Percentiles rank a stretch among this genome's conserved stretches.
Evolutionary conservation across 2,797 vertebrate species (phyloP).

Genomic region (Cheirogaleus major): DNA sequence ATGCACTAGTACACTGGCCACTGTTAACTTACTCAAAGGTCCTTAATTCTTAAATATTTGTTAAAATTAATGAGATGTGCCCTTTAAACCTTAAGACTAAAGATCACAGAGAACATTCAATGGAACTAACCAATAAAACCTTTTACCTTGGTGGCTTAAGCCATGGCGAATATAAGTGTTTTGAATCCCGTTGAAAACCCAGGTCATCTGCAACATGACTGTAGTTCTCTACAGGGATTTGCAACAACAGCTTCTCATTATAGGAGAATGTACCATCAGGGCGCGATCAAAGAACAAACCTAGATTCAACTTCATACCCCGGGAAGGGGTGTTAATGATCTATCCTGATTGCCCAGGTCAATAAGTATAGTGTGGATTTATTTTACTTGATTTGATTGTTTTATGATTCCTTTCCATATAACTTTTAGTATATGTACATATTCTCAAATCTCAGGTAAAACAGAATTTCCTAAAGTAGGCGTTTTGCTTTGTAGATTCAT

Average conservation of each 20-base stretch:
- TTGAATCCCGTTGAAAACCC: neutral
- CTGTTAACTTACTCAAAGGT: too few relatives aligned
- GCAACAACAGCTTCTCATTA: fast-evolving
- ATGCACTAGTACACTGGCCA: too few relatives aligned
- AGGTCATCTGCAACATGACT: too few relatives aligned
- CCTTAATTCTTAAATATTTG: neutral
- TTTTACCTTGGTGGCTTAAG: neutral
- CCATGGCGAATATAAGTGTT: neutral
- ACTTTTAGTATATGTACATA: fast-evolving
- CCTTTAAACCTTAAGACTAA: neutral
- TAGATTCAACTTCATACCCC: neutral
- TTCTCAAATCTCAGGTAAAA: neutral
- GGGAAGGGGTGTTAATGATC: neutral
- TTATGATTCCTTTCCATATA: neutral
- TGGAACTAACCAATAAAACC: neutral
- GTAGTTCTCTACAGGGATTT: neutral
- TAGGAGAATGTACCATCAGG: neutral
- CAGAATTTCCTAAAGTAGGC: neutral
- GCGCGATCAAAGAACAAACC: neutral
- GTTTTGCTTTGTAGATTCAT: neutral
- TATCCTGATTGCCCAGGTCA: neutral
- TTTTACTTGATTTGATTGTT: neutral
- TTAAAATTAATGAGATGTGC: neutral
- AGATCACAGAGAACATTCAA: too few relatives aligned
- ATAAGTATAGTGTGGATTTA: too few relatives aligned